Evolutionary conservation across 2,888 invertebrate genomes (phyloP).

Genomic region (Cryptosula pallasiana): DNA sequence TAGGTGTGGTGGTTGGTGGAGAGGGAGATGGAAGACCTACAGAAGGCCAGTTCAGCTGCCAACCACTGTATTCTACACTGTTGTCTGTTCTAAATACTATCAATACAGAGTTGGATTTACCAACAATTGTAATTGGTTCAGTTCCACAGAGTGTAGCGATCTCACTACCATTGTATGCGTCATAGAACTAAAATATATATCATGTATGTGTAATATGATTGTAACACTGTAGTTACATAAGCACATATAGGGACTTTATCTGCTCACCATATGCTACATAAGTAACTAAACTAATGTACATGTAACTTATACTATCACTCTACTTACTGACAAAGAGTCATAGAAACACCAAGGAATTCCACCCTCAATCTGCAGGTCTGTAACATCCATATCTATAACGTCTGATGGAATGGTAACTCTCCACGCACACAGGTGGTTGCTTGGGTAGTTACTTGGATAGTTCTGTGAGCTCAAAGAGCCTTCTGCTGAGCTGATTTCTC

Average conservation of each 20-base stretch:
- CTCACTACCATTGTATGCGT: background rate
- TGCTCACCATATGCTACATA: background rate
- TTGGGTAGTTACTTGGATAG: background rate
- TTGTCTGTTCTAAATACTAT: background rate
- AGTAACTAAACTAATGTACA: background rate
- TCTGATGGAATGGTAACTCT: background rate
- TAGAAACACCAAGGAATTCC: background rate
- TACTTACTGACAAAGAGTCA: background rate
- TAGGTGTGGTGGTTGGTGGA: background rate
- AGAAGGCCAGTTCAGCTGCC: background rate
- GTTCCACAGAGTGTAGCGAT: background rate
- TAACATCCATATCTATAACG: background rate
- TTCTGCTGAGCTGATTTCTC: background rate
- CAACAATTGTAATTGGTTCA: background rate
- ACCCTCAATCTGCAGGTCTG: background rate
- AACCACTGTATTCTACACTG: background rate
- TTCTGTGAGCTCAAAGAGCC: background rate
- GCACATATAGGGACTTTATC: too few species aligned
- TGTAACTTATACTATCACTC: too few species aligned
- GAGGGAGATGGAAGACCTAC: background rate
- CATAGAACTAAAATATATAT: background rate
- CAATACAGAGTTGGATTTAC: background rate
- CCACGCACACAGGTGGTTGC: slow-evolving; percentile 15
- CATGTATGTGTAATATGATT: background rate
- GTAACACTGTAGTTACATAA: background rate